Evolutionary conservation across 2,113 vertebrate genomes (phyloP).

Genomic region (Hippocampus mohnikei): DNA sequence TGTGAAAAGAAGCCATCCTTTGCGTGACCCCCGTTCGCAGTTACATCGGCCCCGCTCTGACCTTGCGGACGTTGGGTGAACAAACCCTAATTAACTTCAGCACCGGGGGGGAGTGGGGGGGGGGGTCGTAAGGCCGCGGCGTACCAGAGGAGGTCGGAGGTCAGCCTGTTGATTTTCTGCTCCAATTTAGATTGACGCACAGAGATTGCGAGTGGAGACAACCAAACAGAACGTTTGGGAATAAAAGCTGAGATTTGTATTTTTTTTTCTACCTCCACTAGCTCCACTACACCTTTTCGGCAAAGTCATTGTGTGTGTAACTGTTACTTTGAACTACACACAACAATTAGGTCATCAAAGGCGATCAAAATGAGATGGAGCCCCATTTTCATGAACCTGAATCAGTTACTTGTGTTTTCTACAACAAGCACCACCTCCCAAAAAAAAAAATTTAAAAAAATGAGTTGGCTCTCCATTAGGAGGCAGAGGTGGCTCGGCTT

Average conservation of each 20-base stretch:
- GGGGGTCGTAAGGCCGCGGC: constrained; percentile 25
- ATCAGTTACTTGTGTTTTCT: neutral
- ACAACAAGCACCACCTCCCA: neutral
- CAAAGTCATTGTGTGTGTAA: constrained; percentile 20
- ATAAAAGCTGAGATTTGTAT: constrained; percentile 11
- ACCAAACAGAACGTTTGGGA: neutral
- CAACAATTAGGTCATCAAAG: constrained; percentile 14
- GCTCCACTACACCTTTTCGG: no score
- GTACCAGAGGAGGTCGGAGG: constrained; percentile 41
- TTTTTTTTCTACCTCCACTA: neutral
- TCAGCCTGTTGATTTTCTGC: constrained; percentile 51
- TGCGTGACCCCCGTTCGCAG: constrained; percentile 51
- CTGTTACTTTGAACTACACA: constrained; percentile 9
- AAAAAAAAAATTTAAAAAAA: no score
- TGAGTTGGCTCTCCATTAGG: no score
- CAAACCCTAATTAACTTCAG: constrained; percentile 36
- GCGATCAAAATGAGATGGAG: constrained; percentile 4
- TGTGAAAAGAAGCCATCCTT: constrained; percentile 30
- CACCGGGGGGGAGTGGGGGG: neutral
- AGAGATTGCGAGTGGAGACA: constrained; percentile 21
- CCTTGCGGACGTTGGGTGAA: constrained; percentile 33
- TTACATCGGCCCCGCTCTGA: constrained; percentile 50
- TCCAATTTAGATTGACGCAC: constrained; percentile 41
- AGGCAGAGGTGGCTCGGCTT: no score
- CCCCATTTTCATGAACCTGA: neutral